Evolutionary conservation across 2,888 invertebrate species (phyloP), one percentile per base, ranked within the genome.

Genomic region (Cephus pygmeus): DNA sequence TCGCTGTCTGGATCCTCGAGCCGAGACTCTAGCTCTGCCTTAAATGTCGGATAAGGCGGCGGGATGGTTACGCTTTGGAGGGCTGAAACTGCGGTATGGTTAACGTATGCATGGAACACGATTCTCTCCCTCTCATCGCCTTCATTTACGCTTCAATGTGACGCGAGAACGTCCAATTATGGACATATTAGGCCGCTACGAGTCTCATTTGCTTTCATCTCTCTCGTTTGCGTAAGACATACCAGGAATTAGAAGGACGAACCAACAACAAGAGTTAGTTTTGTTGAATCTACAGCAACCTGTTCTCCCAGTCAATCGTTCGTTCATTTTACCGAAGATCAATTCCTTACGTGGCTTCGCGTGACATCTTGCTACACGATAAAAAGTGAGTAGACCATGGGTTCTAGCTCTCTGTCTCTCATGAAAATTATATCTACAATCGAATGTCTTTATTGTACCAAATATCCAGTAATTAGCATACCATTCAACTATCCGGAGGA

Each of bases 1-100:
- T 76, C 73, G 75, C 79, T 79, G 81, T 78, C 81, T 79, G 79
- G 68, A 36, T 73, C 78, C 75, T 75, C 75, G 71, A 78, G 75
- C 76, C 75, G 23, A 36, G 34, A 75, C 78, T 36, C 75, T 69
- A 75, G 76, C 75, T 73, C 56, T 69, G 73, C 78, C 56, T 78
- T 76, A 78, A 78, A 76, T 75, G 68, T 75, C 78, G 78, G 73
- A 77, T 77, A 76, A 78, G 78, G 73, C 75, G 68, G 15, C 68
- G 69, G 69, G 35, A 35, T 71, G 31, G 71, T 71, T 71, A 30
- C 15, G 71, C 69, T 69, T 40, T 40, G 40, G 40, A 40, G 40
- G 40, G 40, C 56, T 71, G 31, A 31, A 71, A 71, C 12, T 71
- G 71, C 6, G 71, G 71, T 31, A 34, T 33, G 33, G 31, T 71